Percentiles rank a stretch among this genome's conserved stretches.
phyloP scores from a whole-genome alignment of 2,113 vertebrate genomes.

The Athene cunicularia region DNA sequence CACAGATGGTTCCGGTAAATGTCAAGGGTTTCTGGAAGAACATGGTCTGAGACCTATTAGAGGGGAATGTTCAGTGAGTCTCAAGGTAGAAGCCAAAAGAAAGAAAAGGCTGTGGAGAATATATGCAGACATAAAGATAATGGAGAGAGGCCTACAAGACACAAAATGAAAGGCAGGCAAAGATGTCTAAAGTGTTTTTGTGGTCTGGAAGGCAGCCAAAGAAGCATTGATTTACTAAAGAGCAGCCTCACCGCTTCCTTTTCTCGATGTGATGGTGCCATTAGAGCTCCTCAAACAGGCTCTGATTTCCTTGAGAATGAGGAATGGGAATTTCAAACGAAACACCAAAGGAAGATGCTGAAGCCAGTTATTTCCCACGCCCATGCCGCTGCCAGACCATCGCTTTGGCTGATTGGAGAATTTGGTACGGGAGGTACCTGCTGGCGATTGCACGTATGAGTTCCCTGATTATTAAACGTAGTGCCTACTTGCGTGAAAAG shows the following conservation, averaged over 20 bases:
- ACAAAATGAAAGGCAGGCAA: conserved; percentile 19
- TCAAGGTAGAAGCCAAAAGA: neutral
- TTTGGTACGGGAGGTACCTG: neutral
- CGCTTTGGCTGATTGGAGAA: neutral
- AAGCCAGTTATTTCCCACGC: neutral
- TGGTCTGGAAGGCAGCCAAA: conserved; percentile 60
- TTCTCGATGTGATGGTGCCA: neutral
- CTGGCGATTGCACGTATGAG: neutral
- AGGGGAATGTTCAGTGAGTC: neutral
- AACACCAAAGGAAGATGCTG: neutral
- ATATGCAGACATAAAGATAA: conserved; percentile 40
- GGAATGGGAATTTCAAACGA: neutral
- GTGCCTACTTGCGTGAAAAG: neutral
- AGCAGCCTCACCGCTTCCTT: conserved; percentile 12
- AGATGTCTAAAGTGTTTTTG: conserved; percentile 41
- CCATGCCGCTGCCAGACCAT: neutral
- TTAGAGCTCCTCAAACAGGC: conserved; percentile 11
- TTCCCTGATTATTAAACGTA: neutral
- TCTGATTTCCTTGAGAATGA: conserved; percentile 14
- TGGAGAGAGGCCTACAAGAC: conserved; percentile 25
- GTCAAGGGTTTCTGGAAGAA: neutral
- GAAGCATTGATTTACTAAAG: conserved; percentile 51
- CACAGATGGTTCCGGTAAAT: neutral
- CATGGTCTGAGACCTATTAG: neutral
- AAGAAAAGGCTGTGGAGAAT: neutral